Conservation (phyloP, 1,140 invertebrate species). For the Saccostrea glomerata region DNA sequence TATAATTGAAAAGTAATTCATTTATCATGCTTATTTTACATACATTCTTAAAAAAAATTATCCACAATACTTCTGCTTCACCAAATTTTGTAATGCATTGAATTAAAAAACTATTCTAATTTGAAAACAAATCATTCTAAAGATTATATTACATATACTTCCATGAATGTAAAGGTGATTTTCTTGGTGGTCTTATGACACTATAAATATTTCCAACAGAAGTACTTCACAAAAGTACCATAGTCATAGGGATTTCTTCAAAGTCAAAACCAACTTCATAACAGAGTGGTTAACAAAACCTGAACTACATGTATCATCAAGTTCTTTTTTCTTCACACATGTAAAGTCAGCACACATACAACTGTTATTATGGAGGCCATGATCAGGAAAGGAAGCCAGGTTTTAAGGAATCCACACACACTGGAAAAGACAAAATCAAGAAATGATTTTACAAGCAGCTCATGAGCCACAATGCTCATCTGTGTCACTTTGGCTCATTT, state of each 20-base stretch:
- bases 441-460: neutral
- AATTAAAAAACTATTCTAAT: no score
- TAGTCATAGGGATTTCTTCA: neutral
- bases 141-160: no score
- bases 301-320: neutral
- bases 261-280: neutral
- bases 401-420: constrained; percentile 88
- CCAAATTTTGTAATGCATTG: no score
- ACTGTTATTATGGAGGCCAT: constrained; percentile 79
- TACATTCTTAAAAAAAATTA: no score
- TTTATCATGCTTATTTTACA: no score
- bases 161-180: neutral
- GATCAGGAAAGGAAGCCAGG: constrained; percentile 91
- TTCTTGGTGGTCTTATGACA: neutral
- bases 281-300: neutral
- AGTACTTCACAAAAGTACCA: neutral
- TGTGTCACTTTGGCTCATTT: no score
- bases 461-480: no score
- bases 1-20: no score
- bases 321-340: neutral
- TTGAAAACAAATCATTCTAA: no score
- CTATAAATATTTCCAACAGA: neutral
- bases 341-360: neutral
- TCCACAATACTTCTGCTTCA: no score
- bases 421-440: constrained; percentile 80